A percentile compares a stretch with the other conserved stretches of the same genome.
Evolutionary conservation across 2,797 vertebrate genomes (phyloP).

Genomic region (Molossus alvarezi): DNA sequence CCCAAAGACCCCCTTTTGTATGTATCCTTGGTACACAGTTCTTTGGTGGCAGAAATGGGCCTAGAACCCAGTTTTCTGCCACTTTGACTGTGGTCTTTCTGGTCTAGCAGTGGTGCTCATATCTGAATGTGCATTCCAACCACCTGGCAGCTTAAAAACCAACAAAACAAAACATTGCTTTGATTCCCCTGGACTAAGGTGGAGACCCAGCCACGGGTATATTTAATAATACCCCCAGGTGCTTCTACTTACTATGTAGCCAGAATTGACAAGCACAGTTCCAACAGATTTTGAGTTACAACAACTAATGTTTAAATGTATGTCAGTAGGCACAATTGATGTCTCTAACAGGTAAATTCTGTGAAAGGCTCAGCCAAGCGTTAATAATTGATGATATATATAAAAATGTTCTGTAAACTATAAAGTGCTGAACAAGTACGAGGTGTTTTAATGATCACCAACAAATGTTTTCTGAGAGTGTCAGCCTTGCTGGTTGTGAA

Average conservation of each 20-base stretch:
- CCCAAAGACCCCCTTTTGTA: neutral
- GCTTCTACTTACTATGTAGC: neutral
- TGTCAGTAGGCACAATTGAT: neutral
- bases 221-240: slow-evolving; percentile 17
- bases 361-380: neutral
- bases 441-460: neutral
- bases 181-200: neutral
- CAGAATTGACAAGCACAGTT: neutral
- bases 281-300: neutral
- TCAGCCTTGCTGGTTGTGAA: neutral
- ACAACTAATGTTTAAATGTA: neutral
- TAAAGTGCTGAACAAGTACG: neutral
- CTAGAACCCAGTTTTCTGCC: neutral
- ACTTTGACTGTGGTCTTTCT: neutral
- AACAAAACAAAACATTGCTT: neutral
- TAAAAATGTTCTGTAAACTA: slow-evolving; percentile 34
- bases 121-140: neutral
- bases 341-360: neutral
- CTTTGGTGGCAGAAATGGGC: neutral
- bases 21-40: neutral
- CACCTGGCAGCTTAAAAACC: neutral
- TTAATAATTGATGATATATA: neutral
- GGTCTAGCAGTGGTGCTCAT: neutral
- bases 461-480: neutral
- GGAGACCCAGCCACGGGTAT: neutral